Base-by-base conservation (phyloP, 2,888 invertebrate species). In the Andrena praecox region DNA sequence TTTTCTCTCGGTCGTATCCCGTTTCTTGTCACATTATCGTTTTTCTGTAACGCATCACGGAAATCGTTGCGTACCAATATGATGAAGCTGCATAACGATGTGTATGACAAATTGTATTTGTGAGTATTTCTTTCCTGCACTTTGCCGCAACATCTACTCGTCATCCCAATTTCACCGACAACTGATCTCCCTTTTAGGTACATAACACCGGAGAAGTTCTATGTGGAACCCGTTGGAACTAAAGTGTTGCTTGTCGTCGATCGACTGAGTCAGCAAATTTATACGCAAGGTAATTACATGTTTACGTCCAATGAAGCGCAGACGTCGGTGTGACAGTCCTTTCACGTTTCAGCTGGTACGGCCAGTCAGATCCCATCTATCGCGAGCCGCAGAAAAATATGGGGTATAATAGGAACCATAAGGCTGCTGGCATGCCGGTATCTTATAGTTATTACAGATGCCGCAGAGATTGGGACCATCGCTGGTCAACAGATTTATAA, bases 191-290 rank as follows among this genome's bases (percentile, higher is more conserved):
- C 70, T 54, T 75, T 16, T 8, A 98, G 97, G 89, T 98, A 98
- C 90, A 96, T 96, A 85, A 98, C 98, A n/a, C 96, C 97, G 69
- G 98, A 99, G 90, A 97, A 97, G 93, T 98, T 98, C 94, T 97
- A 97, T 91, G 95, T 99, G 87, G 98, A 98, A 94, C 97, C 98
- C 16, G 96, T 96, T 84, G 95, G 96, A 87, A 95, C 96, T 27
- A 96, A 96, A 89, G 97, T 98, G 93, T 94, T 98, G 77, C 95
- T 99, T 89, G 96, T 98, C 71, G 97, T 99, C 90, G 98, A 99
- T 93, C 95, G 99, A 92, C 95, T 97, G 77, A 96, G 96, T 84
- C 96, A 96, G 89, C 96, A 97, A 91, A 96, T 97, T 80, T 94
- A 95, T 86, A 95, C 97, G 24, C 96, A 96, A 95, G 96, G 97